Percentiles rank a stretch among this genome's conserved stretches.
Evolutionary conservation across 2,113 vertebrate genomes (phyloP).

Genomic region (Ceyx melanurus): DNA sequence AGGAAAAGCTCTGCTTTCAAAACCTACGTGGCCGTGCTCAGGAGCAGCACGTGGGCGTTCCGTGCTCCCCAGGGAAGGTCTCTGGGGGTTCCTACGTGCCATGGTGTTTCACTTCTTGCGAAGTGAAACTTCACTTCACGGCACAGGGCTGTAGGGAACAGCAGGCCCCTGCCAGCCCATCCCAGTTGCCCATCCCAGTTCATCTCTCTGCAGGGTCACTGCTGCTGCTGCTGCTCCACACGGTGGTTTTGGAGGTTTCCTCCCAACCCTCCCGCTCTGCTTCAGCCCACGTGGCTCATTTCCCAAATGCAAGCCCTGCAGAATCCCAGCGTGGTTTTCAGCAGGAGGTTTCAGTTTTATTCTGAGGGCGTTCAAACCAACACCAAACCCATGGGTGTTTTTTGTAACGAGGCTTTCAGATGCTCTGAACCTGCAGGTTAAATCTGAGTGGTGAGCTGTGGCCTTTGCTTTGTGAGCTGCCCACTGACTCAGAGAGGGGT

Average conservation of each 20-base stretch:
- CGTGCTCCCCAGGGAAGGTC: background rate
- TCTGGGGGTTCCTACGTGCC: background rate
- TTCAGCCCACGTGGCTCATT: background rate
- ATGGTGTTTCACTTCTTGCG: background rate
- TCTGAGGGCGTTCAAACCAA: background rate
- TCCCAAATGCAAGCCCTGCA: background rate
- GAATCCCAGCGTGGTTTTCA: background rate
- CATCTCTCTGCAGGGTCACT: background rate
- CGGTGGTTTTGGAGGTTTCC: background rate
- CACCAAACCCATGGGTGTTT: background rate
- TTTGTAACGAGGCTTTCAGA: background rate
- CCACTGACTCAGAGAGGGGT: background rate
- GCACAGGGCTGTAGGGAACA: background rate
- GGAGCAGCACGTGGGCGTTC: background rate
- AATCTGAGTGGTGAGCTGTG: background rate
- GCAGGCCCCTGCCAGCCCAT: background rate
- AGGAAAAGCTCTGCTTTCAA: background rate
- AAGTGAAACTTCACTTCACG: too few species aligned
- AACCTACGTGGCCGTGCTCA: background rate
- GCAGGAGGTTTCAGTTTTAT: background rate
- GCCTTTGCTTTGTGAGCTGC: background rate
- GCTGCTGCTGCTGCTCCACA: background rate
- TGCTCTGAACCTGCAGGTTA: background rate
- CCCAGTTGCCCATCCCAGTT: background rate
- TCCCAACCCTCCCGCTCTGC: background rate